Percentiles rank a stretch among this genome's conserved stretches.
Evolutionary conservation across 2,113 vertebrate species (phyloP).

Genomic region (Oceanodroma tethys): DNA sequence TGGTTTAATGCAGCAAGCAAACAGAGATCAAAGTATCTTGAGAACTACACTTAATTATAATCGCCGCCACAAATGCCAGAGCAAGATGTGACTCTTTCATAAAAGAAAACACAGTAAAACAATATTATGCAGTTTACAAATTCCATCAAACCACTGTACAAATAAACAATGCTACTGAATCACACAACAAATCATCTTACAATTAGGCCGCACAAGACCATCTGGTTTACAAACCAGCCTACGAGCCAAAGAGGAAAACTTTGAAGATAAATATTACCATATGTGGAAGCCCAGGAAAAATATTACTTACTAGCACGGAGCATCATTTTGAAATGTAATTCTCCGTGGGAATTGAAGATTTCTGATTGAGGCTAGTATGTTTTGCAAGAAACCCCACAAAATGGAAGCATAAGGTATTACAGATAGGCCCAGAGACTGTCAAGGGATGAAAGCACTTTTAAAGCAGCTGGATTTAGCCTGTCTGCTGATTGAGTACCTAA

Average conservation of each 20-base stretch:
- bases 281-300: slow-evolving; percentile 78
- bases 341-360: slow-evolving; percentile 69
- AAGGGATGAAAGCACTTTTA: background rate
- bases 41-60: slow-evolving; percentile 66
- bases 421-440: background rate
- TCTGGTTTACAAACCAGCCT: slow-evolving; percentile 70
- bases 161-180: slow-evolving; percentile 86
- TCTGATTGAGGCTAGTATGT: slow-evolving; percentile 27
- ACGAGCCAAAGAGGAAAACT: slow-evolving; percentile 76
- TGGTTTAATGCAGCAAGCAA: slow-evolving; percentile 50
- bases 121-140: slow-evolving; percentile 81
- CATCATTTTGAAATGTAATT: slow-evolving; percentile 72
- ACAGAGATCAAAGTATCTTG: slow-evolving; percentile 65
- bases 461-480: background rate
- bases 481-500: background rate
- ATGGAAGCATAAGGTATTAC: slow-evolving; percentile 6
- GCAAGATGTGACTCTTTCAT: slow-evolving; percentile 67
- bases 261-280: slow-evolving; percentile 86
- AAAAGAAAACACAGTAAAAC: slow-evolving; percentile 75
- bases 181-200: slow-evolving; percentile 81
- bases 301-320: slow-evolving; percentile 69
- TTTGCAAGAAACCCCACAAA: slow-evolving; percentile 46
- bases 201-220: slow-evolving; percentile 82
- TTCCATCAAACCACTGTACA: slow-evolving; percentile 80
- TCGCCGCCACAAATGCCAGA: slow-evolving; percentile 57